phyloP scores from a whole-genome alignment of 2,113 vertebrate genomes.

The Chaetorhynchus papuensis region DNA sequence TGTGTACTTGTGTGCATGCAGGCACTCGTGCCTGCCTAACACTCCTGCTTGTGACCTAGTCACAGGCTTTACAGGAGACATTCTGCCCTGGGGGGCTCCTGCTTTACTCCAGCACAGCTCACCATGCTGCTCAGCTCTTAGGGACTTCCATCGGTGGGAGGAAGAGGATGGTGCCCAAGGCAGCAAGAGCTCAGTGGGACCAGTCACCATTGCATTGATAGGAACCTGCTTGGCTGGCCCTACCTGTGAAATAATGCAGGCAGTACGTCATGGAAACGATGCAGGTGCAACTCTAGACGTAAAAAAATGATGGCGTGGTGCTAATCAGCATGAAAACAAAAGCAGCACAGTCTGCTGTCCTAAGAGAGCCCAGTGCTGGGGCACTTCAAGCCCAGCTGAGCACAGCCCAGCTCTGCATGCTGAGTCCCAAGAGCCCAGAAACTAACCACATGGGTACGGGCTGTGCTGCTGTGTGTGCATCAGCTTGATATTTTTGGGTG shows the following conservation, averaged over 20 bases:
- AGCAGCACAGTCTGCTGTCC: not conserved
- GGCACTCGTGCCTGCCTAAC: not conserved
- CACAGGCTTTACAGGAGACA: not conserved
- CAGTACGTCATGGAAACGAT: accelerated
- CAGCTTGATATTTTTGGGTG: not conserved
- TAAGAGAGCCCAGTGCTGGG: not conserved
- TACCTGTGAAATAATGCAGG: not conserved
- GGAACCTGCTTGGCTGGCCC: not conserved
- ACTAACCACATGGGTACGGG: accelerated
- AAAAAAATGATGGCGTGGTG: not conserved
- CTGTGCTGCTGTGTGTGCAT: not conserved
- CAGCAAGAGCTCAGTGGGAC: not conserved
- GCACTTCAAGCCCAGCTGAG: not conserved
- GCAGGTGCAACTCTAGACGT: not conserved
- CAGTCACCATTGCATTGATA: accelerated
- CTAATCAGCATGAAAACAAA: not conserved
- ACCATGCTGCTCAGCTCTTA: not conserved
- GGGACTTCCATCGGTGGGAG: not conserved
- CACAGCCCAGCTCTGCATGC: not conserved
- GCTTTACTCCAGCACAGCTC: not conserved
- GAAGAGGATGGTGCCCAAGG: not conserved
- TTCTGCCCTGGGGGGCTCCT: not conserved
- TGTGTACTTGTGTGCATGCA: not conserved
- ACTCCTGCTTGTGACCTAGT: not conserved
- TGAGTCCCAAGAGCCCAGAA: not conserved